Conservation (phyloP, 2,797 vertebrate species). For the Acanthiza pusilla region DNA sequence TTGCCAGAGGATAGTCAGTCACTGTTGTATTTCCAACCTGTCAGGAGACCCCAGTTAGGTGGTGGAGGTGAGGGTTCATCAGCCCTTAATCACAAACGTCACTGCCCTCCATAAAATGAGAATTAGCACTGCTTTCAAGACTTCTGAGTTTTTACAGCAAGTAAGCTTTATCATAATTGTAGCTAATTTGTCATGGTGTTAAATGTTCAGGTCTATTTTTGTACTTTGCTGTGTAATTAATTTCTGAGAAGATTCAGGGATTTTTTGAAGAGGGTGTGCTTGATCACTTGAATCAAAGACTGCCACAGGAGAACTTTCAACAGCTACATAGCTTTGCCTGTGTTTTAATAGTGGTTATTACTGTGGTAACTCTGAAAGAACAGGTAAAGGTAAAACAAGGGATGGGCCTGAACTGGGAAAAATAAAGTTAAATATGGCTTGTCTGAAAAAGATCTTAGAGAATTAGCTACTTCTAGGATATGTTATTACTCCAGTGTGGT, state of each 20-base stretch:
- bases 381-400: neutral
- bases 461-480: neutral
- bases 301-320: neutral
- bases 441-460: neutral
- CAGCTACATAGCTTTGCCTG: neutral
- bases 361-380: slow-evolving; percentile 39
- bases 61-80: neutral
- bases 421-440: slow-evolving; percentile 15
- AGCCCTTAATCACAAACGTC: neutral
- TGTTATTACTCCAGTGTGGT: slow-evolving; percentile 10
- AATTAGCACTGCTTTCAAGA: neutral
- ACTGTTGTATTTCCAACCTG: neutral
- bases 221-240: neutral
- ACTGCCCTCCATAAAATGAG: neutral
- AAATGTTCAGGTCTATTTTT: neutral
- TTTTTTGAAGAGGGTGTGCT: neutral
- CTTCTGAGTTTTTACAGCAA: neutral
- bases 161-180: neutral
- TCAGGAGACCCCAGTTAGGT: neutral
- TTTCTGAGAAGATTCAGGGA: neutral
- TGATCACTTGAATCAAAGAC: neutral
- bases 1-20: neutral
- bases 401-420: neutral
- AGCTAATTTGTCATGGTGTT: neutral
- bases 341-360: slow-evolving; percentile 4